A percentile compares a stretch with the other conserved stretches of the same genome.
Conservation (phyloP, 2,113 vertebrate species). For the Tychaedon coryphoeus region DNA sequence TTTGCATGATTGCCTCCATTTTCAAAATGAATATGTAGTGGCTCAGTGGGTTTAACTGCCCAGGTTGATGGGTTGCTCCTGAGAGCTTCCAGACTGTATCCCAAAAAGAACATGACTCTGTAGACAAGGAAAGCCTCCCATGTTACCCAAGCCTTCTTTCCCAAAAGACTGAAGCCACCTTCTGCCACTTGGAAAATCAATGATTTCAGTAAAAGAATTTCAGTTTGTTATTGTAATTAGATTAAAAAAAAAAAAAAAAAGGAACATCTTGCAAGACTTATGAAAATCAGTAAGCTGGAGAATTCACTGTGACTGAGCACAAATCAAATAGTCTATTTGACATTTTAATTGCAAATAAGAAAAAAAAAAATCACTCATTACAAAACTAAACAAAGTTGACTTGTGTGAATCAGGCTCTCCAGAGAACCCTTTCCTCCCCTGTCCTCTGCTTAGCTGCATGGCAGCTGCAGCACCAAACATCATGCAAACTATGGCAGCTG, state of each 20-base stretch:
- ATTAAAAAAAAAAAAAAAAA: neutral
- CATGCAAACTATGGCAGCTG: neutral
- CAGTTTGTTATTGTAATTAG: slow-evolving; percentile 33
- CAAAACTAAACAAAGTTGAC: neutral
- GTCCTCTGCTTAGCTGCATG: neutral
- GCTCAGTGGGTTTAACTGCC: neutral
- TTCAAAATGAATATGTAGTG: neutral
- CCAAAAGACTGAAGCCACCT: slow-evolving; percentile 25
- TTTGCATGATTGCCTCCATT: slow-evolving; percentile 7
- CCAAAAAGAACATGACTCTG: neutral
- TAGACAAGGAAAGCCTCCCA: neutral
- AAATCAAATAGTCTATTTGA: slow-evolving; percentile 32
- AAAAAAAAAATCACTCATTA: neutral
- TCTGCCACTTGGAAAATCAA: slow-evolving; percentile 59
- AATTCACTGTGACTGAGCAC: neutral
- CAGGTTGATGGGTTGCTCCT: neutral
- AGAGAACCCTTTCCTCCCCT: neutral
- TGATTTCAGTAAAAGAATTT: slow-evolving; percentile 66
- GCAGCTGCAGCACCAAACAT: neutral
- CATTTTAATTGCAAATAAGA: slow-evolving; percentile 28
- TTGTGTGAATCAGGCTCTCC: neutral
- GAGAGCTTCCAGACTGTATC: neutral
- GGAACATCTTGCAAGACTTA: slow-evolving; percentile 1
- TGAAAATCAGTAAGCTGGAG: slow-evolving; percentile 17
- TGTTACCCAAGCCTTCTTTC: neutral